Percentiles rank a stretch among this genome's conserved stretches.
Conservation (phyloP, 2,888 invertebrate genomes). For the Xanthia togata region DNA sequence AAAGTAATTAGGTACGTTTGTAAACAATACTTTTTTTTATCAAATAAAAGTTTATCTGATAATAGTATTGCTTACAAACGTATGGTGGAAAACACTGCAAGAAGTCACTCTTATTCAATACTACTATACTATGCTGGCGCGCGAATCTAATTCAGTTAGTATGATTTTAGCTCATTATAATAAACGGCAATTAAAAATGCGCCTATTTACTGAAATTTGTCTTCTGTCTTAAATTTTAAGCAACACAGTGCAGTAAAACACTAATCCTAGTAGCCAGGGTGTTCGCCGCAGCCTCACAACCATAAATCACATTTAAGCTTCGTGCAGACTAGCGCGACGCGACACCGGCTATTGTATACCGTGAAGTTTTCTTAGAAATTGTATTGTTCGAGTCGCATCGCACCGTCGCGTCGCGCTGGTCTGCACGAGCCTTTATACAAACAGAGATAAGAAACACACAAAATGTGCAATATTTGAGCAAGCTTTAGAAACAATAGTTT, state of each 20-base stretch:
- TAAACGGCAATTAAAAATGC: not conserved
- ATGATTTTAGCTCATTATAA: not conserved
- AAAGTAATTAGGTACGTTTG: not conserved
- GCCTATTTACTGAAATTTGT: not conserved
- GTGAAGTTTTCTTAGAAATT: too few species aligned
- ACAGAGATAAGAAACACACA: not conserved
- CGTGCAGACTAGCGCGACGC: too few species aligned
- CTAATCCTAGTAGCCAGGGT: not conserved
- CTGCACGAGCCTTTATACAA: too few species aligned
- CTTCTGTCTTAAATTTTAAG: not conserved
- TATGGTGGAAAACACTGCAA: not conserved
- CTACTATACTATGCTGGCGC: not conserved
- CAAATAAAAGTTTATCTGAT: too few species aligned
- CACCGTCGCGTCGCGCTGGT: too few species aligned
- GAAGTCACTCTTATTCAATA: not conserved
- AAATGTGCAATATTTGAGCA: not conserved
- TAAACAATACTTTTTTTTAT: too few species aligned
- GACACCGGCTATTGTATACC: too few species aligned
- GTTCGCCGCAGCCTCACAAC: not conserved
- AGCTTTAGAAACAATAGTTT: not conserved
- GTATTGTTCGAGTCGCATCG: too few species aligned
- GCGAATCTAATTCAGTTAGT: not conserved
- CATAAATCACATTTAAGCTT: not conserved
- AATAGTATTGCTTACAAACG: too few species aligned
- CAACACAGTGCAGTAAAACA: not conserved